Base-by-base conservation (phyloP, 1,140 invertebrate species). In the Meteorus sp. region DNA sequence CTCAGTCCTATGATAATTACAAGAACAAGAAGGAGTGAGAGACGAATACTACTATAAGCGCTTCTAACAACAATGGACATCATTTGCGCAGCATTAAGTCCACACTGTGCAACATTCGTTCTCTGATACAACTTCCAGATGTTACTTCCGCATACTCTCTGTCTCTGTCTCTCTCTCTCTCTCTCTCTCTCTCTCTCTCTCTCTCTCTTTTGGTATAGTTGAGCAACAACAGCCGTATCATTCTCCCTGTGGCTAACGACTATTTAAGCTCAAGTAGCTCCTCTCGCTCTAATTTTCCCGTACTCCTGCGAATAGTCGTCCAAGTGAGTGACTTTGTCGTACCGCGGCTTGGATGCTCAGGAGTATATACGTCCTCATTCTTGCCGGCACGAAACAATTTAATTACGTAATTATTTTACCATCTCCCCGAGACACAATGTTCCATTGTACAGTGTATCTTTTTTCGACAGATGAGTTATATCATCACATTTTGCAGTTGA, bases 181-280 rank as follows among this genome's bases (percentile, higher is more conserved):
- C 31, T 39, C 17, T 29, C 25, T 52, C 15, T 8, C 45, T 29
- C 22, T 48, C n/a, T n/a, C 35, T 39, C 20, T 57, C 31, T 39
- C 17, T 29, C 25, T 52, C 15, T 8, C 45, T 29, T 11, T 48
- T 25, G 25, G 29, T 20, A 39, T 58, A 41, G 45, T 58, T 58
- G 8, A 51, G 48, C 35, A 31, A 35, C 22, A 57, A 51, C 56
- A 20, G 22, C 27, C 44, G 29, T 59, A 52, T 59, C 37, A 59
- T 59, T 52, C 56, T 44, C 45, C n/a, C 19, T 41, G 56, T 22
- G 27, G 35, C 41, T 59, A 59, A 59, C 44, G 48, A 59, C 47
- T 52, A 59, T 52, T 52, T 59, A 59, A 59, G 56, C 56, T 52
- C 56, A 43, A 52, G 47, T 45, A 44, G 22, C 20, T 59, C 45